Evolutionary conservation across 2,888 invertebrate genomes (phyloP).

Genomic region (Yponomeuta cagnagella): DNA sequence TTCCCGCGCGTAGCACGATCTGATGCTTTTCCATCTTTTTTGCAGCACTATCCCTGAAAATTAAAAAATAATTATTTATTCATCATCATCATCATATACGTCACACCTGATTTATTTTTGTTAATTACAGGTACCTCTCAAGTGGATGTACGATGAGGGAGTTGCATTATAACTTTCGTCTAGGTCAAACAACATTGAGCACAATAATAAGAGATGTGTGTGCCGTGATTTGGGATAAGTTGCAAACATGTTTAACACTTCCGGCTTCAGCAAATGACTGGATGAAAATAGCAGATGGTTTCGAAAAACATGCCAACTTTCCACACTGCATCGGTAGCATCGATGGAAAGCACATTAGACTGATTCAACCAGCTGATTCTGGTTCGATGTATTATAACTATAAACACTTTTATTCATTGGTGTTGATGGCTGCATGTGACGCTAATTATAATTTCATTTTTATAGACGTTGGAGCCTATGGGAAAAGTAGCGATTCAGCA

Average conservation of each 20-base stretch:
- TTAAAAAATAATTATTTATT: conserved; percentile 16
- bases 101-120: conserved; percentile 15
- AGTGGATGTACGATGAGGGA: conserved; percentile 18
- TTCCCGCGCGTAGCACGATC: conserved; percentile 25
- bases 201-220: conserved; percentile 24
- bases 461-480: conserved; percentile 26
- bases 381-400: conserved; percentile 28
- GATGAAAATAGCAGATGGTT: conserved; percentile 25
- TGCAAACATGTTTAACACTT: conserved; percentile 21
- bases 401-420: conserved; percentile 26
- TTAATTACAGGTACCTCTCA: conserved; percentile 21
- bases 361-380: conserved; percentile 24
- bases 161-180: conserved; percentile 20
- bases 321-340: conserved; percentile 30
- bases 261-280: conserved; percentile 20
- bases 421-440: conserved; percentile 25
- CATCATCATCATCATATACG: conserved; percentile 12
- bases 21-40: conserved; percentile 28
- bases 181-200: conserved; percentile 24
- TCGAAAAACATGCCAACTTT: conserved; percentile 28
- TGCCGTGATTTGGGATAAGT: conserved; percentile 23
- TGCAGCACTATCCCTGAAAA: conserved; percentile 24
- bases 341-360: conserved; percentile 10
- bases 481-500: conserved; percentile 22
- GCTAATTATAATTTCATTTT: conserved; percentile 27